Evolutionary conservation across 2,888 invertebrate genomes (phyloP).

Genomic region (Chirona hameri): DNA sequence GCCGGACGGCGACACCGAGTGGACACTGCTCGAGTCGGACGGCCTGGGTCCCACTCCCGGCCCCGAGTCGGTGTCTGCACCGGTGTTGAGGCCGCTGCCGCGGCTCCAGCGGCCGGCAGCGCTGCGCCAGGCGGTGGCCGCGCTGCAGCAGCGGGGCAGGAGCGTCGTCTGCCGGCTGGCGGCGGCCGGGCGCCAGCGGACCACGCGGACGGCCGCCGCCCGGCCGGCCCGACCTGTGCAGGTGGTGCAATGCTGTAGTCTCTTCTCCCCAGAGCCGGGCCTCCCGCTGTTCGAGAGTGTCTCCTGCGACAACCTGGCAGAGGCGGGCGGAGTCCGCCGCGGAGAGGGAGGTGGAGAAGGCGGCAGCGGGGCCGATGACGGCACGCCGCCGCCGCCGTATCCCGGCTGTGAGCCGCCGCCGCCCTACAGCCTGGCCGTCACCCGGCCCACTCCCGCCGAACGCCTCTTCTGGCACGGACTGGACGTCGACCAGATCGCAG

Average conservation of each 20-base stretch:
- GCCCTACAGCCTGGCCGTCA: background rate
- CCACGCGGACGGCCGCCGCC: background rate
- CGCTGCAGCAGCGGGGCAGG: background rate
- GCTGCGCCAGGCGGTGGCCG: background rate
- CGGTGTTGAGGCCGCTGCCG: background rate
- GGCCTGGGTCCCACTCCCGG: background rate
- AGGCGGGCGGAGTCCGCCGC: background rate
- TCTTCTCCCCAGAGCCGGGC: background rate
- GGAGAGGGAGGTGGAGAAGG: background rate
- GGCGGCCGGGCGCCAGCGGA: background rate
- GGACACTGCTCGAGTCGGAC: background rate
- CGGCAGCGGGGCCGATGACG: background rate
- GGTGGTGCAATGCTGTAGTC: background rate
- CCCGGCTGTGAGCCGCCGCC: background rate
- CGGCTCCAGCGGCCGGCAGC: background rate
- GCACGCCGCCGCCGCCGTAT: background rate
- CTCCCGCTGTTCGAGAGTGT: conserved; percentile 10
- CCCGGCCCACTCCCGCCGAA: background rate
- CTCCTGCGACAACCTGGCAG: background rate
- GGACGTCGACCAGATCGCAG: no score
- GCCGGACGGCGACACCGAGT: background rate
- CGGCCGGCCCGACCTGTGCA: background rate
- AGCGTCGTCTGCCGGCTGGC: background rate
- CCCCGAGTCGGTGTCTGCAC: no score
- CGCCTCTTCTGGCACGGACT: background rate